Percentiles rank a stretch among this genome's conserved stretches.
These are phyloP conservation scores for Danaus chrysippus DNA, from an alignment of 2,888 invertebrate genomes.

Conservation along the genomic window DNA sequence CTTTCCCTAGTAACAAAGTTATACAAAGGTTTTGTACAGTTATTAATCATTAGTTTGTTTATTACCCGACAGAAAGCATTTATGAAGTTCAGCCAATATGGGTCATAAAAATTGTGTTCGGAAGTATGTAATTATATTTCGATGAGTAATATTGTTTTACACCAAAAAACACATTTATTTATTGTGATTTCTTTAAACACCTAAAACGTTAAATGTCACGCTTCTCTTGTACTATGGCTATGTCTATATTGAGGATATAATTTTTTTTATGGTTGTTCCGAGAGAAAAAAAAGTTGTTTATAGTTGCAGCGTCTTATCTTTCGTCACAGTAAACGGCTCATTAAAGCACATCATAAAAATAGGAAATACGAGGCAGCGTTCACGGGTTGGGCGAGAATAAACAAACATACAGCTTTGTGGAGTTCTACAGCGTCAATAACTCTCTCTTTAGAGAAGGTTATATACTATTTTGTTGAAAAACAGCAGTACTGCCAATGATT, in stretches of 20 bases:
- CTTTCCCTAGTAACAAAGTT: no score
- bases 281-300: slow-evolving; percentile 11
- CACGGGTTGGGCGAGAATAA: slow-evolving; percentile 33
- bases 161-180: no score
- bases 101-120: no score
- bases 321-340: slow-evolving; percentile 60
- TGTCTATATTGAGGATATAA: not conserved
- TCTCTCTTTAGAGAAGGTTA: not conserved
- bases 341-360: slow-evolving; percentile 64
- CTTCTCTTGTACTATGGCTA: not conserved
- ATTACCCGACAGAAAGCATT: no score
- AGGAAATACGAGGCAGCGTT: slow-evolving; percentile 45
- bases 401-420: slow-evolving; percentile 25
- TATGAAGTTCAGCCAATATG: no score
- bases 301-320: slow-evolving; percentile 38
- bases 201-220: not conserved
- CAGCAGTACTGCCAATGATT: not conserved
- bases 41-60: no score
- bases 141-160: no score
- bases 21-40: no score
- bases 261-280: not conserved
- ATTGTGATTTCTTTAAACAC: no score
- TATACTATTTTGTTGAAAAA: not conserved
- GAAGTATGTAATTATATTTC: no score
- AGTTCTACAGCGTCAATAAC: slow-evolving; percentile 7